Conservation (phyloP, 1,140 invertebrate genomes). For the Aricia agestis region DNA sequence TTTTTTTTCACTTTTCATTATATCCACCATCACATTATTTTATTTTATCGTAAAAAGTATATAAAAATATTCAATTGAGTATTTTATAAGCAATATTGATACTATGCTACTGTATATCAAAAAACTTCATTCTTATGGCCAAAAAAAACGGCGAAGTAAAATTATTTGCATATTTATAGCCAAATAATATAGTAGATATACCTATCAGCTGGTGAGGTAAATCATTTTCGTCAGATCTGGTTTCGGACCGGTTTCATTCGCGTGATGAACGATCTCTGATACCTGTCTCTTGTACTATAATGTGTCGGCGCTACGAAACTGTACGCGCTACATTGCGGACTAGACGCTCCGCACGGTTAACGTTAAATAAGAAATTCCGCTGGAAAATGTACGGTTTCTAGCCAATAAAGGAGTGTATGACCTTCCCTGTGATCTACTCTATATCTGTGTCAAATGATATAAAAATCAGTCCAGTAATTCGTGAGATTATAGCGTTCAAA, state of each 20-base stretch:
- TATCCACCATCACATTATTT: too few species aligned
- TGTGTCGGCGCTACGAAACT: conserved; percentile 6
- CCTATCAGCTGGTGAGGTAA: conserved; percentile 44
- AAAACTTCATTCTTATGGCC: background rate
- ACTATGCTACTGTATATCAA: background rate
- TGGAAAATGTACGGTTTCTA: too few species aligned
- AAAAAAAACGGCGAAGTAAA: background rate
- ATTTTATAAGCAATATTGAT: background rate
- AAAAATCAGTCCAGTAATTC: too few species aligned
- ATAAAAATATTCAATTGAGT: background rate
- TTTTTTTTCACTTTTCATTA: too few species aligned
- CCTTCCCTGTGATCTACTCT: too few species aligned
- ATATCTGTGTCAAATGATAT: too few species aligned
- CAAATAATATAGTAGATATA: conserved; percentile 7
- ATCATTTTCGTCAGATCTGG: conserved; percentile 46
- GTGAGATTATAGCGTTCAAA: too few species aligned
- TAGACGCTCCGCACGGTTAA: background rate
- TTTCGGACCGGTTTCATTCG: conserved; percentile 60
- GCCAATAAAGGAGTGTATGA: too few species aligned
- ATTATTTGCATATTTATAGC: conserved; percentile 21
- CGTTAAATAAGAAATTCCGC: too few species aligned
- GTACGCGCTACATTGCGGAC: background rate
- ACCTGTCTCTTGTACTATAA: conserved; percentile 44
- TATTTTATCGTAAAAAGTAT: conserved; percentile 17
- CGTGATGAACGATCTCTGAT: conserved; percentile 60